Conservation (phyloP, 2,113 vertebrate genomes). For the Ancistrus triradiatus region DNA sequence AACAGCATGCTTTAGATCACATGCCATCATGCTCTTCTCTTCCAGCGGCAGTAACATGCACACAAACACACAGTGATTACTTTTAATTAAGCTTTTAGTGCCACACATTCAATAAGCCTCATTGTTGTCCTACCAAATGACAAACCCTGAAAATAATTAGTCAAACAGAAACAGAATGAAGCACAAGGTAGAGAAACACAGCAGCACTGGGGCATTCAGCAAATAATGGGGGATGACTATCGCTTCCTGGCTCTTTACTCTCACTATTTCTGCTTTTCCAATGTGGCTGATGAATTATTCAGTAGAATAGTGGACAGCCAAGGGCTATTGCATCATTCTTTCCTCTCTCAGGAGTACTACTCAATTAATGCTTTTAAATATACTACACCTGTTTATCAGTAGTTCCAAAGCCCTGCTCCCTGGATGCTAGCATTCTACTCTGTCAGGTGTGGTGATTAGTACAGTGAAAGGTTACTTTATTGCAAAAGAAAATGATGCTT, state of each 20-base stretch:
- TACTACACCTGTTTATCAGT: conserved; percentile 33
- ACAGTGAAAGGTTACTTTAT: neutral
- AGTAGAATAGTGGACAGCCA: conserved; percentile 56
- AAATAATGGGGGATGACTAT: conserved; percentile 21
- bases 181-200: conserved; percentile 15
- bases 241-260: conserved; percentile 19
- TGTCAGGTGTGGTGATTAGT: conserved; percentile 4
- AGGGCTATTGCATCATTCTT: conserved; percentile 62
- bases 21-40: neutral
- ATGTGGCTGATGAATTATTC: conserved; percentile 59
- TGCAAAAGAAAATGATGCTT: neutral
- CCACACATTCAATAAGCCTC: conserved; percentile 9
- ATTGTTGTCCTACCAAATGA: conserved; percentile 21
- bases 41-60: conserved; percentile 2
- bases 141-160: conserved; percentile 31
- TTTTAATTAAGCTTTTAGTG: conserved; percentile 40
- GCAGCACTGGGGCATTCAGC: conserved; percentile 17
- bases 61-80: conserved; percentile 8
- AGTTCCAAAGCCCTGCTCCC: neutral
- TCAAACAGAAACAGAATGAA: conserved; percentile 24
- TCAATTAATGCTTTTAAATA: conserved; percentile 45
- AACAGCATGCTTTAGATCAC: neutral
- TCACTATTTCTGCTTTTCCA: conserved; percentile 48
- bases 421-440: neutral
- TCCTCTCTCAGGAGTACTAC: conserved; percentile 36